phyloP scores from a whole-genome alignment of 2,113 vertebrate species.

The Phainopepla nitens region DNA sequence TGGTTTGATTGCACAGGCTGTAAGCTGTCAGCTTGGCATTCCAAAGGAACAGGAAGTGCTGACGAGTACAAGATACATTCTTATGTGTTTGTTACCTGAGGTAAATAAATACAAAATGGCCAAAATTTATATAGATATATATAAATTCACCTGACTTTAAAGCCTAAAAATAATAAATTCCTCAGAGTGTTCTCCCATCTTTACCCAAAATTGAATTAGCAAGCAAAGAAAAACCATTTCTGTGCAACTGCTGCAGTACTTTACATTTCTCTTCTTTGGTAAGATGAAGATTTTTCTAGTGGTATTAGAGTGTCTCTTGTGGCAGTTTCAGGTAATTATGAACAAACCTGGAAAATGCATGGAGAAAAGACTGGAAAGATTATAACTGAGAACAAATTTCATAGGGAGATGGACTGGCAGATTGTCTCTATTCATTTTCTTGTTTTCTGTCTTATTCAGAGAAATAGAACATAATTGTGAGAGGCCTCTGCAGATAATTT shows the following conservation, averaged over 20 bases:
- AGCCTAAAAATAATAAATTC: neutral
- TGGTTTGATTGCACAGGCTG: neutral
- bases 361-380: neutral
- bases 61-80: neutral
- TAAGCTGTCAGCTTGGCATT: neutral
- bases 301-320: conserved; percentile 62
- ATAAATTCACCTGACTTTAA: neutral
- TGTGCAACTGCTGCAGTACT: neutral
- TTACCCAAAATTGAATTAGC: neutral
- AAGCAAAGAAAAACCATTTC: neutral
- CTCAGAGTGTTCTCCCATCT: neutral
- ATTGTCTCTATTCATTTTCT: neutral
- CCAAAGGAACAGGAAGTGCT: neutral
- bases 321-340: conserved; percentile 46
- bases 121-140: neutral
- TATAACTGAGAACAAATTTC: neutral
- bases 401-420: neutral
- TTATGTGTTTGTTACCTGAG: neutral
- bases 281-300: conserved; percentile 23
- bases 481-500: neutral
- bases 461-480: neutral
- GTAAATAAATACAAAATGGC: neutral
- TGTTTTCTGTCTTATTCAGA: neutral
- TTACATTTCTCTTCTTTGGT: neutral
- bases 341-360: neutral